These are phyloP conservation scores for Alouatta palliata DNA, from an alignment of 2,113 vertebrate genomes.

Conservation along the genomic window DNA sequence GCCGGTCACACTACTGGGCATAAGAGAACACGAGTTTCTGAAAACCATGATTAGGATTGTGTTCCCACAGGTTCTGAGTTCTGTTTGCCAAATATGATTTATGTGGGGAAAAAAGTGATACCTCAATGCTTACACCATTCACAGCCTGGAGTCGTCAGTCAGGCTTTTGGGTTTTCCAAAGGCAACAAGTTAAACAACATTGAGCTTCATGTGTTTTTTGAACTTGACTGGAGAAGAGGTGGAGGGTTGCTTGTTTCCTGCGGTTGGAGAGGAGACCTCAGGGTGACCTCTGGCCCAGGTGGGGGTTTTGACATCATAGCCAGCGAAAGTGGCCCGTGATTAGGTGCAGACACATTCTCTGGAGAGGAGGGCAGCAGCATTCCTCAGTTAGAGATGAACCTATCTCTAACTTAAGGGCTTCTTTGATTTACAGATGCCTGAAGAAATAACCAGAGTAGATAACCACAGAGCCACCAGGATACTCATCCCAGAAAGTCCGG, in stretches of 20 bases:
- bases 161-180: constrained; percentile 18
- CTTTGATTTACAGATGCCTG: constrained; percentile 76
- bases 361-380: constrained; percentile 56
- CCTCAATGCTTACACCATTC: constrained; percentile 50
- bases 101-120: constrained; percentile 73
- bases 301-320: constrained; percentile 11
- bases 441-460: constrained; percentile 5
- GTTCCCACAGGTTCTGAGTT: constrained; percentile 73
- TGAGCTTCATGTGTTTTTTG: constrained; percentile 39
- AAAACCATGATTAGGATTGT: constrained; percentile 59
- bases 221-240: constrained; percentile 28
- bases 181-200: background rate
- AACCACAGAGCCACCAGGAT: constrained; percentile 39
- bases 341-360: constrained; percentile 58
- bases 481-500: constrained; percentile 24
- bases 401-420: constrained; percentile 70
- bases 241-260: background rate
- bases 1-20: background rate
- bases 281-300: constrained; percentile 38
- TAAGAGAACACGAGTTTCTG: constrained; percentile 72
- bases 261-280: constrained; percentile 18
- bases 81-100: constrained; percentile 75
- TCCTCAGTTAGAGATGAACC: constrained; percentile 62
- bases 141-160: constrained; percentile 68
- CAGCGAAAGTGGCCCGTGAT: constrained; percentile 71